phyloP scores from a whole-genome alignment of 2,888 invertebrate species.

The Platypus cylindrus region DNA sequence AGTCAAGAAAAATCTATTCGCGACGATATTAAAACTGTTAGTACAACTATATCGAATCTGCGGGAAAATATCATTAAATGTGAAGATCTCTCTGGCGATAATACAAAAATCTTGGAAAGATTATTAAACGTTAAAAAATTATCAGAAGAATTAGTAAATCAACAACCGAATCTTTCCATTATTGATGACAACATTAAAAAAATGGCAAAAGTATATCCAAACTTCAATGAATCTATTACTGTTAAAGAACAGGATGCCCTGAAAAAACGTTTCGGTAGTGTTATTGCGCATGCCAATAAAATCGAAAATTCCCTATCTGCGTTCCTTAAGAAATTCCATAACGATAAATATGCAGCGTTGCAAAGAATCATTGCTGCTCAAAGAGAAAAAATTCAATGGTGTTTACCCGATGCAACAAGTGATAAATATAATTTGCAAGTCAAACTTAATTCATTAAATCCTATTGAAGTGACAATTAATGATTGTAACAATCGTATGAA shows the following conservation, averaged over 20 bases:
- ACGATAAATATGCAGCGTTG: slow-evolving; percentile 69
- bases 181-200: slow-evolving; percentile 57
- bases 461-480: slow-evolving; percentile 58
- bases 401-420: slow-evolving; percentile 75
- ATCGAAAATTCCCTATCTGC: slow-evolving; percentile 64
- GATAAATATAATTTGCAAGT: slow-evolving; percentile 89
- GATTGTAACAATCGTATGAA: slow-evolving; percentile 55
- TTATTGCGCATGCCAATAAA: slow-evolving; percentile 67
- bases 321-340: slow-evolving; percentile 77
- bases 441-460: slow-evolving; percentile 67
- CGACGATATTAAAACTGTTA: slow-evolving; percentile 55
- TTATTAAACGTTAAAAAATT: slow-evolving; percentile 61
- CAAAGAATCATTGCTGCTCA: slow-evolving; percentile 69
- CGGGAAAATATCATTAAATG: slow-evolving; percentile 78
- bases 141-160: slow-evolving; percentile 55
- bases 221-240: slow-evolving; percentile 61
- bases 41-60: slow-evolving; percentile 57
- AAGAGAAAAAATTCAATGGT: slow-evolving; percentile 85
- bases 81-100: slow-evolving; percentile 81
- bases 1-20: slow-evolving; percentile 62
- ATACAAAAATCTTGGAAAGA: slow-evolving; percentile 67
- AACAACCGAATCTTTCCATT: slow-evolving; percentile 54
- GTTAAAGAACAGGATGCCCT: slow-evolving; percentile 72
- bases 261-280: slow-evolving; percentile 72
- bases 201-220: slow-evolving; percentile 62